These are phyloP conservation scores for Blastobasis lacticolella DNA, from an alignment of 2,888 invertebrate species.

Conservation along the genomic window DNA sequence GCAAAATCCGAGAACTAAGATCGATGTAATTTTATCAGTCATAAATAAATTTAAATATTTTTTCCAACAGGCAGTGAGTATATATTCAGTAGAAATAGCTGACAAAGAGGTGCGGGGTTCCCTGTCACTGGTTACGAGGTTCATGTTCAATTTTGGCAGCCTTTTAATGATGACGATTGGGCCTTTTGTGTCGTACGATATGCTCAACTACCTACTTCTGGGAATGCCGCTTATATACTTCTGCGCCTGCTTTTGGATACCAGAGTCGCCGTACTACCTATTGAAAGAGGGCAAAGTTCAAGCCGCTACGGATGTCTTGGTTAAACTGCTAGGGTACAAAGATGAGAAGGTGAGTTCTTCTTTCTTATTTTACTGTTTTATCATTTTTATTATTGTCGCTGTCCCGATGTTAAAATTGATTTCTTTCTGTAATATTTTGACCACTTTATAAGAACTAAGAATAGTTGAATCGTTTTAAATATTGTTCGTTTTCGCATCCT, in stretches of 20 bases:
- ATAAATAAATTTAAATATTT: neutral
- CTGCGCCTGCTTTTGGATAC: slow-evolving; percentile 64
- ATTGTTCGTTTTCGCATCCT: no score
- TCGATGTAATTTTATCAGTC: neutral
- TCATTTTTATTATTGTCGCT: no score
- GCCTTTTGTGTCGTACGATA: slow-evolving; percentile 42
- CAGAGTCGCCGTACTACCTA: slow-evolving; percentile 75
- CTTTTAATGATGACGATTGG: slow-evolving; percentile 53
- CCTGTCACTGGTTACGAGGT: slow-evolving; percentile 36
- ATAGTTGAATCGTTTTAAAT: no score
- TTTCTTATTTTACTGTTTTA: no score
- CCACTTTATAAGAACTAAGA: no score
- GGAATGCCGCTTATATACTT: slow-evolving; percentile 60
- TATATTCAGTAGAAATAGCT: slow-evolving; percentile 58
- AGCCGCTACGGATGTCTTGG: slow-evolving; percentile 49
- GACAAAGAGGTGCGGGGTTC: slow-evolving; percentile 58
- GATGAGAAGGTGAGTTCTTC: slow-evolving; percentile 32
- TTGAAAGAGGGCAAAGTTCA: slow-evolving; percentile 62
- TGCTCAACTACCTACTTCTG: slow-evolving; percentile 54
- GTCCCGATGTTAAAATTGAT: no score
- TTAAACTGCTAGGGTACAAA: slow-evolving; percentile 40
- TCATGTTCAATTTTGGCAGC: slow-evolving; percentile 51
- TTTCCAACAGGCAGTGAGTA: slow-evolving; percentile 43
- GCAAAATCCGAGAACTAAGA: no score
- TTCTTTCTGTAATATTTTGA: no score